Conservation (phyloP, 2,113 vertebrate species). For the Acanthochromis polyacanthus region DNA sequence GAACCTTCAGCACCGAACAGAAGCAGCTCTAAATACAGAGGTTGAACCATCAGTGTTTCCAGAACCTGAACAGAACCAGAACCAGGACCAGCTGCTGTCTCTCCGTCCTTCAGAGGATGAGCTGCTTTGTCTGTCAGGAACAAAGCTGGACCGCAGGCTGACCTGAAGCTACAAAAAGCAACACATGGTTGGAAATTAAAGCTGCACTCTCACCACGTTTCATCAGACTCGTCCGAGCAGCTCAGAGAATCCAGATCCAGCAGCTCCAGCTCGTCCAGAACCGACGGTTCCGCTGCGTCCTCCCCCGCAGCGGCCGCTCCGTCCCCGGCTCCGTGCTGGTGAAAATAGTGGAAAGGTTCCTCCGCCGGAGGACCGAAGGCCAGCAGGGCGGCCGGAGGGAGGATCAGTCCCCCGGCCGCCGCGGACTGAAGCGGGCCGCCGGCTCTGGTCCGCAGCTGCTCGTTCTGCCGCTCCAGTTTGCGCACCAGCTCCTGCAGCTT, state of each 20-base stretch:
- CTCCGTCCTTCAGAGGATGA: too few species aligned
- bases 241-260: conserved; percentile 87
- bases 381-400: conserved; percentile 81
- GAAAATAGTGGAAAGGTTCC: conserved; percentile 86
- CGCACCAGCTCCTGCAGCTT: conserved; percentile 95
- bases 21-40: too few species aligned
- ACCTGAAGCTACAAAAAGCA: background rate
- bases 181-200: conserved; percentile 24
- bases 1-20: too few species aligned
- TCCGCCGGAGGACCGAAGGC: conserved; percentile 77
- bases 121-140: too few species aligned
- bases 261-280: conserved; percentile 91
- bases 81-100: too few species aligned
- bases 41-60: too few species aligned
- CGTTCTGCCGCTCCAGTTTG: conserved; percentile 92
- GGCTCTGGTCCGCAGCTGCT: conserved; percentile 89
- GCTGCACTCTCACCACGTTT: conserved; percentile 88
- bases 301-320: conserved; percentile 38
- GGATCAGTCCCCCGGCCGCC: conserved; percentile 65
- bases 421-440: conserved; percentile 57
- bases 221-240: conserved; percentile 82
- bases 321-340: conserved; percentile 61
- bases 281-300: conserved; percentile 70
- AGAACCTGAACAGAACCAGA: too few species aligned
- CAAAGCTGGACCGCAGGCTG: too few species aligned